A percentile compares a stretch with the other conserved stretches of the same genome.
These are phyloP conservation scores for Dermatophagoides farinae DNA, from an alignment of 1,140 invertebrate genomes.

Conservation along the genomic window DNA sequence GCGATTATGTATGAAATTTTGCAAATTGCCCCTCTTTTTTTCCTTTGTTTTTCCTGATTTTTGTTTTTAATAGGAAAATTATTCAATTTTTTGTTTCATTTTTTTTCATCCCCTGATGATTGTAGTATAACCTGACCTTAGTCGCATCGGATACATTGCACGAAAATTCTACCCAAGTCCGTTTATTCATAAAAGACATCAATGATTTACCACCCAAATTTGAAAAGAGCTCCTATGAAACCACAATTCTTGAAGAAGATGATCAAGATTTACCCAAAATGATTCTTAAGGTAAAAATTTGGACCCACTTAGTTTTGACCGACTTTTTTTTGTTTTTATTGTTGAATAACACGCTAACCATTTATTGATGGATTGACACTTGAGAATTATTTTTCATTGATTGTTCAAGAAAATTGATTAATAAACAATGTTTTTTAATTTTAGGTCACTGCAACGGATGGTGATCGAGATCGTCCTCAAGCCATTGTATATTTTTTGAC, in stretches of 20 bases:
- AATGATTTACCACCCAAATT: conserved; percentile 63
- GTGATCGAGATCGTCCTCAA: conserved; percentile 76
- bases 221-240: conserved; percentile 42
- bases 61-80: not conserved
- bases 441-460: conserved; percentile 82
- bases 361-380: not conserved
- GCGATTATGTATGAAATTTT: not conserved
- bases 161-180: conserved; percentile 54
- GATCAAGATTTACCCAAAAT: conserved; percentile 33
- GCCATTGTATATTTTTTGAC: conserved; percentile 92
- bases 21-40: conserved; percentile 5
- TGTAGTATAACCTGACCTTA: conserved; percentile 59
- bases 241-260: conserved; percentile 42
- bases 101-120: not conserved
- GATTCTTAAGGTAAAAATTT: conserved; percentile 35
- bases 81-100: not conserved
- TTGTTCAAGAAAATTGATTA: not conserved
- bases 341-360: not conserved
- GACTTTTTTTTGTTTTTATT: not conserved
- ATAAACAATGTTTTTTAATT: conserved; percentile 12
- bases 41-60: not conserved
- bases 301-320: not conserved
- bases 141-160: conserved; percentile 64
- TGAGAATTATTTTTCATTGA: not conserved
- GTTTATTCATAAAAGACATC: conserved; percentile 45